Percentiles rank a stretch among this genome's conserved stretches.
Conservation (phyloP, 2,888 invertebrate genomes). For the Euclidia mi region DNA sequence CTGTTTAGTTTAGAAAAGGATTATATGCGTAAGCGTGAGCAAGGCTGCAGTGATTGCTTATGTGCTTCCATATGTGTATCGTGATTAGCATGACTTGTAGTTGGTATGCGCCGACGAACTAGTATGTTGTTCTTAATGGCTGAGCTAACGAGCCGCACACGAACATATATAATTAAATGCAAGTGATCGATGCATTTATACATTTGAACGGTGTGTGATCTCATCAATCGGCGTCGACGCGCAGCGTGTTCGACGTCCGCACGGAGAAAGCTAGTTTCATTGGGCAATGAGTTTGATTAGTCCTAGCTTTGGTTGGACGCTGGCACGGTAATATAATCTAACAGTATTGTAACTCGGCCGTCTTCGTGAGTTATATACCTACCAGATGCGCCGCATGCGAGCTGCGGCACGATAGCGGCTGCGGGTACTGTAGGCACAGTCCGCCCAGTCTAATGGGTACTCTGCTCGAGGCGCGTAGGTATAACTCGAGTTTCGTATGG, state of each 20-base stretch:
- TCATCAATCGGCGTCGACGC: conserved; percentile 59
- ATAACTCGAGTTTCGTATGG: no score
- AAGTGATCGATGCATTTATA: conserved; percentile 62
- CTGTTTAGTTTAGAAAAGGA: neutral
- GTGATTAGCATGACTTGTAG: conserved; percentile 37
- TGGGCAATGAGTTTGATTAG: conserved; percentile 57
- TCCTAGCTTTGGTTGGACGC: conserved; percentile 36
- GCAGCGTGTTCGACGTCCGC: conserved; percentile 44
- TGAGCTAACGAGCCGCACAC: conserved; percentile 33
- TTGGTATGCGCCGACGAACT: conserved; percentile 15
- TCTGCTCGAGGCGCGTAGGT: no score
- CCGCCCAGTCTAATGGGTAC: no score
- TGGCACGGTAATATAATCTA: no score
- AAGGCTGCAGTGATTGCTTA: conserved; percentile 47
- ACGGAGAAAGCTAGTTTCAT: conserved; percentile 68
- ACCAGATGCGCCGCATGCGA: no score
- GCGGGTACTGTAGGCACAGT: no score
- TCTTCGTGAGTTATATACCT: no score
- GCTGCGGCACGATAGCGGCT: no score
- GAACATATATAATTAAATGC: conserved; percentile 50
- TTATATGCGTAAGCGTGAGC: conserved; percentile 16
- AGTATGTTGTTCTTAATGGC: conserved; percentile 28
- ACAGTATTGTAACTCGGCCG: no score
- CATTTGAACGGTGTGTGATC: conserved; percentile 58
- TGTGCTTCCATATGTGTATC: conserved; percentile 36